Conservation (phyloP, 2,797 vertebrate genomes). For the Meriones psammophilus region DNA sequence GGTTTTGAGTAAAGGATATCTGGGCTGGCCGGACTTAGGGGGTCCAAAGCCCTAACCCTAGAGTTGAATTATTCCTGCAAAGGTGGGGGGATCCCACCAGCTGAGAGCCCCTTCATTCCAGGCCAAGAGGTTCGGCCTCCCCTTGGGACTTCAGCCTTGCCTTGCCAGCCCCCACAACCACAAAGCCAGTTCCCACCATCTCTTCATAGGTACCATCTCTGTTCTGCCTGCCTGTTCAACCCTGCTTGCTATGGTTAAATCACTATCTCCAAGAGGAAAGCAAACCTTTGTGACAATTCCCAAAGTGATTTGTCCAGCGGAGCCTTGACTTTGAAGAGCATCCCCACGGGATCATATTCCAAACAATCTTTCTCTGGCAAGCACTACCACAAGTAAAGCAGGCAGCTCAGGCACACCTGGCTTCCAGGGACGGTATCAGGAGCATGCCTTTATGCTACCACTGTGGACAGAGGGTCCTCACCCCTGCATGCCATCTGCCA, state of each 20-base stretch:
- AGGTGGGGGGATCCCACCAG: not conserved
- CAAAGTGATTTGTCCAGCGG: not conserved
- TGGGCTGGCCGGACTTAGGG: not conserved
- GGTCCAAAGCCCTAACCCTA: not conserved
- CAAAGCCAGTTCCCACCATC: not conserved
- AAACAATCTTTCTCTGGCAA: not conserved
- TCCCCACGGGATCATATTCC: not conserved
- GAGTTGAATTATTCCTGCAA: not conserved
- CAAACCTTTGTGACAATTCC: not conserved
- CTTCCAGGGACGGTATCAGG: not conserved
- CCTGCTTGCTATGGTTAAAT: not conserved
- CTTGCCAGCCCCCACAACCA: not conserved
- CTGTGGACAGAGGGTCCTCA: not conserved
- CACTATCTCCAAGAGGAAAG: not conserved
- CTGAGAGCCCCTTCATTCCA: fast-evolving
- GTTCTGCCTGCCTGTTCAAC: not conserved
- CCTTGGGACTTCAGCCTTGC: not conserved
- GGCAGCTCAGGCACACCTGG: not conserved
- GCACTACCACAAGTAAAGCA: not conserved
- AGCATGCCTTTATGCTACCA: not conserved
- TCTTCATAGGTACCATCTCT: not conserved
- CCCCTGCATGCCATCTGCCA: not conserved
- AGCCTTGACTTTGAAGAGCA: not conserved
- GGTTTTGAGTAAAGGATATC: not conserved
- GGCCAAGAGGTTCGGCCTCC: not conserved